Evolutionary conservation across 2,113 vertebrate species (phyloP).

Genomic region (Pedetes capensis): DNA sequence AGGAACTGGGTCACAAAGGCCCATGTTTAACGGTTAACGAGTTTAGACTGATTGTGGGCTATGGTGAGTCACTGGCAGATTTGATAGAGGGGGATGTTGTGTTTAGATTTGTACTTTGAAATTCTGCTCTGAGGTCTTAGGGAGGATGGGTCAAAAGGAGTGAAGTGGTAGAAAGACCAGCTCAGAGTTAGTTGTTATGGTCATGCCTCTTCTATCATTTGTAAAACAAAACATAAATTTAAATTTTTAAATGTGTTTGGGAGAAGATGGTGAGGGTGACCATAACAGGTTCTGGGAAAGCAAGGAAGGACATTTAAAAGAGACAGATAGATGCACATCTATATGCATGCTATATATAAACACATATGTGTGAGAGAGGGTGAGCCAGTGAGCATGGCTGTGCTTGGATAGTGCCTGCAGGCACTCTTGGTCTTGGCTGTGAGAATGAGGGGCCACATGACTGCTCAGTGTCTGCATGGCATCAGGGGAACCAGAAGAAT

Average conservation of each 20-base stretch:
- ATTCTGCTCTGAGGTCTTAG: constrained; percentile 12
- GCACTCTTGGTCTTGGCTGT: neutral
- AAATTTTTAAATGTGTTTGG: neutral
- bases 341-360: neutral
- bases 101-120: neutral
- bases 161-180: neutral
- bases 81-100: neutral
- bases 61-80: neutral
- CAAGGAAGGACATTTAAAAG: neutral
- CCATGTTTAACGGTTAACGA: neutral
- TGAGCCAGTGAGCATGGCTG: neutral
- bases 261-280: neutral
- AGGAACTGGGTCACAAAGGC: neutral
- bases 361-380: neutral
- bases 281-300: neutral
- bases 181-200: neutral
- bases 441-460: neutral
- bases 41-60: neutral
- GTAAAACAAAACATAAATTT: neutral
- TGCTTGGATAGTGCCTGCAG: neutral
- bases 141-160: neutral
- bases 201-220: neutral
- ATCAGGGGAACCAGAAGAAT: neutral
- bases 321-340: neutral
- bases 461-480: neutral